Evolutionary conservation across 2,113 vertebrate genomes (phyloP), one percentile per base, ranked within the genome.

Genomic region (Oreochromis niloticus): DNA sequence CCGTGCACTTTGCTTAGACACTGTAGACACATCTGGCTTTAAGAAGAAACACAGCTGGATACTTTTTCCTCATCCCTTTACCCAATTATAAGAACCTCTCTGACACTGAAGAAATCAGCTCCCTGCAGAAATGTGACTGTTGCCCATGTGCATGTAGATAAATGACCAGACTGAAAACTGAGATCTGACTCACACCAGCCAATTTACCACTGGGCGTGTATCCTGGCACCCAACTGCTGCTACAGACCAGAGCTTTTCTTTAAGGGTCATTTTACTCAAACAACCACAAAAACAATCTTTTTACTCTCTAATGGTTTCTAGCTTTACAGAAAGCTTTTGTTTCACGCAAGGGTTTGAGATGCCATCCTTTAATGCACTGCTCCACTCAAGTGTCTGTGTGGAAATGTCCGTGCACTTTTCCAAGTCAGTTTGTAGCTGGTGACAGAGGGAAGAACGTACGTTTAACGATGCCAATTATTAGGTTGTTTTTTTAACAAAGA

Each of bases 261-360:
- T 19, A 75, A 75, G 71, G 43, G 50, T 78, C 16, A 1, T 30
- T 78, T 78, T 32, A 50, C 46, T 78, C 9, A 19, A 50, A 78
- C 17, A 32, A 30, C 16, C 71, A 50, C 43, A 48, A 32, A 12
- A 32, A 50, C 43, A 0, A 6, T 78, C 41, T 27, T 75, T 75
- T 8, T 19, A 32, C 71, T 30, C 46, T 17, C 71, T 78, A 50
- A 78, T 32, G 71, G 71, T 32, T 50, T 50, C 71, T 78, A 32
- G 24, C 43, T 78, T 32, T 32, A 50, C 71, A 50, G 71, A 32
- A 12, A 50, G 43, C 71, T 50, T 50, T 78, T 48, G 68, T 73
- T 73, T 46, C 39, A 16, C 9, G 36, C n/a, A 66, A 66, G 8
- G 19, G 11, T 24, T 71, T 73, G 9, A 12, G 43, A 75, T 5